Conservation (phyloP, 2,888 invertebrate species). For the Tetanocera ferruginea region DNA sequence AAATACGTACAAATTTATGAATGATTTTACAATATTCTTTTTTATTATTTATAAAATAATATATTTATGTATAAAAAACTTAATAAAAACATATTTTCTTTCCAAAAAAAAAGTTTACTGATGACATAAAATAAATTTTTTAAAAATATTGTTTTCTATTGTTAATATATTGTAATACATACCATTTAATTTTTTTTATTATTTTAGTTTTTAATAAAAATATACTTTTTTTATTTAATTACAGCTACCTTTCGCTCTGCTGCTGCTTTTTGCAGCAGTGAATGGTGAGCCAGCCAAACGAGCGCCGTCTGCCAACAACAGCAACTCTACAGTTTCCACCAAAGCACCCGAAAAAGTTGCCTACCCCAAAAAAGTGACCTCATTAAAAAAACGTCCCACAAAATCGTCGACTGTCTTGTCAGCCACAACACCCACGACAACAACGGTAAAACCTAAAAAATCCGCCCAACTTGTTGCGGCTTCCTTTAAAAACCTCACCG, state of each 20-base stretch:
- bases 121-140: too few relatives aligned
- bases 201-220: neutral
- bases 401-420: constrained; percentile 54
- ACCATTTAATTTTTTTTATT: neutral
- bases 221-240: neutral
- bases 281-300: constrained; percentile 40
- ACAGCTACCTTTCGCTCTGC: constrained; percentile 50
- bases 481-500: constrained; percentile 62
- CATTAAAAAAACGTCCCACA: constrained; percentile 61
- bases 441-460: neutral
- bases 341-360: constrained; percentile 51
- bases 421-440: neutral
- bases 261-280: constrained; percentile 47
- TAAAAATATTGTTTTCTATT: too few relatives aligned
- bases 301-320: neutral
- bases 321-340: constrained; percentile 37
- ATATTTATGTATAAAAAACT: too few relatives aligned
- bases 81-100: too few relatives aligned
- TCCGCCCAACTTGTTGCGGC: constrained; percentile 53
- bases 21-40: too few relatives aligned
- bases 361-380: constrained; percentile 66
- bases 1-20: too few relatives aligned
- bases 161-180: too few relatives aligned
- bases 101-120: too few relatives aligned
- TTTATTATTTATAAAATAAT: too few relatives aligned